Percentiles rank a stretch among this genome's conserved stretches.
phyloP scores from a whole-genome alignment of 2,113 vertebrate genomes.

The Nesospiza acunhae region DNA sequence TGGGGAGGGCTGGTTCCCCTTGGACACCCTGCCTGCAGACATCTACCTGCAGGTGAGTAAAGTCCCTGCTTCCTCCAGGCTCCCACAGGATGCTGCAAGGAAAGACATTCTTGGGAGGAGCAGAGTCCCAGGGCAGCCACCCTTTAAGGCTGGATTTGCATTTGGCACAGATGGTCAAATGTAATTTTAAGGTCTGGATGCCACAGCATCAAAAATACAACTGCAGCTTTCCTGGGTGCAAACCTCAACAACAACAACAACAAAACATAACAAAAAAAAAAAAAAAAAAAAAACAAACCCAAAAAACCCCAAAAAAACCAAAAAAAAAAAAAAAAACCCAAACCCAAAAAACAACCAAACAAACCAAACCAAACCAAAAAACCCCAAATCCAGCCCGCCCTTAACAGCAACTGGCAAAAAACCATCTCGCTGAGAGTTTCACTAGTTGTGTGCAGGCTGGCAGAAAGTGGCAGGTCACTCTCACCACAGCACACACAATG shows the following conservation, averaged over 20 bases:
- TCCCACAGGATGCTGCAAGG: background rate
- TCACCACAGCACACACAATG: background rate
- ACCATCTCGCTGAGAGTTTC: background rate
- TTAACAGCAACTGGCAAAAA: background rate
- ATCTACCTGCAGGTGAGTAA: fast-evolving
- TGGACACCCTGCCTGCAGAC: background rate
- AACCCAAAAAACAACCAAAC: background rate
- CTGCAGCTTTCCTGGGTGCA: background rate
- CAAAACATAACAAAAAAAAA: background rate
- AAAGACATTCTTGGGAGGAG: background rate
- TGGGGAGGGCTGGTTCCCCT: background rate
- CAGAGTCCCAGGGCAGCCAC: background rate
- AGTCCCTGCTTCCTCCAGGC: background rate
- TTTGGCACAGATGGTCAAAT: background rate
- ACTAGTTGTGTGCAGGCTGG: background rate
- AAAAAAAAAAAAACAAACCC: too few species aligned
- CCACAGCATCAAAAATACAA: background rate
- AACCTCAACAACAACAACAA: background rate
- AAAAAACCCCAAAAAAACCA: background rate
- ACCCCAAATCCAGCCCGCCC: background rate
- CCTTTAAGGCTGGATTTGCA: background rate
- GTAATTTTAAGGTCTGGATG: background rate
- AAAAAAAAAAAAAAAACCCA: too few species aligned
- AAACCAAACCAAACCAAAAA: background rate
- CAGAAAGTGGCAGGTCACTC: background rate